A percentile compares a stretch with the other conserved stretches of the same genome.
Evolutionary conservation across 2,113 vertebrate species (phyloP).

Genomic region (Clarias gariepinus): DNA sequence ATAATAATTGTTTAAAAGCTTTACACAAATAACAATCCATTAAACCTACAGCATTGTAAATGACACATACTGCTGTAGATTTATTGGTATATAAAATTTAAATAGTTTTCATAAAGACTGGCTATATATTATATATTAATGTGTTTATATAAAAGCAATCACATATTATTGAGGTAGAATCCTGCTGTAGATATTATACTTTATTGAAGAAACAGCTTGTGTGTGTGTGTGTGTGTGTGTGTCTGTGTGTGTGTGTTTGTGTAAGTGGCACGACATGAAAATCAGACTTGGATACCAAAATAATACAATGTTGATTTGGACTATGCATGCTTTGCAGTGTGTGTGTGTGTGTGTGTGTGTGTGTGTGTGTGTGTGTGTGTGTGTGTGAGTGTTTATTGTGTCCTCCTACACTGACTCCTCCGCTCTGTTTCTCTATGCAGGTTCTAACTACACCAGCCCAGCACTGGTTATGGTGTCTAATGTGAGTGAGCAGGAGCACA

Average conservation of each 20-base stretch:
- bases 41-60: too few species aligned
- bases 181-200: background rate
- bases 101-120: too few species aligned
- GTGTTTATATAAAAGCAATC: background rate
- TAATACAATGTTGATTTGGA: background rate
- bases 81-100: too few species aligned
- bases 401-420: background rate
- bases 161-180: background rate
- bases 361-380: conserved; percentile 3
- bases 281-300: background rate
- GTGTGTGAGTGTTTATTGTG: background rate
- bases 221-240: background rate
- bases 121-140: too few species aligned
- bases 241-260: background rate
- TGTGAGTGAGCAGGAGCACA: conserved; percentile 61
- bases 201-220: background rate
- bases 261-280: background rate
- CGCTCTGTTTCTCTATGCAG: conserved; percentile 64
- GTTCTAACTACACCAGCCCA: conserved; percentile 96
- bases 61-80: too few species aligned
- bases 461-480: conserved; percentile 79
- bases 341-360: background rate
- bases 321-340: background rate
- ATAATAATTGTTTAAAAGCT: too few species aligned
- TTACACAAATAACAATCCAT: too few species aligned